Evolutionary conservation across 1,140 invertebrate genomes (phyloP).

Genomic region (Drosophila bipectinata): DNA sequence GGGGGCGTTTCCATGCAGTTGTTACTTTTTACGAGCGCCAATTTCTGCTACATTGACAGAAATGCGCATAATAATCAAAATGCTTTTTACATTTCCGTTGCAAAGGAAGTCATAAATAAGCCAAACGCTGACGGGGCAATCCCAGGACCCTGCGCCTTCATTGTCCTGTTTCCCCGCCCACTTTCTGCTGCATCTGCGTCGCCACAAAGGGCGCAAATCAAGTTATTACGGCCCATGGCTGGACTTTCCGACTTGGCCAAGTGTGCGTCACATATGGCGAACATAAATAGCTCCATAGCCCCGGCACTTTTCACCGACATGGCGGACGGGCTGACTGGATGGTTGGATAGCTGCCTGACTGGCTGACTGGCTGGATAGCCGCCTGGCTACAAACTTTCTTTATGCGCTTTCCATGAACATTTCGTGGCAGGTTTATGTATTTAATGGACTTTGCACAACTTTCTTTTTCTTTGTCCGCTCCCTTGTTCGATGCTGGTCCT

Average conservation of each 20-base stretch:
- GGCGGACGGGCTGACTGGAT: constrained; percentile 4
- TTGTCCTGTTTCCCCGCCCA: constrained; percentile 41
- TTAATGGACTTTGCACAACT: constrained; percentile 80
- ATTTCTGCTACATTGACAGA: constrained; percentile 77
- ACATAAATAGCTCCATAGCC: constrained; percentile 69
- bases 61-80: constrained; percentile 66
- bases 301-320: constrained; percentile 58
- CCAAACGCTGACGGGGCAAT: constrained; percentile 69
- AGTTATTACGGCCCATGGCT: constrained; percentile 70
- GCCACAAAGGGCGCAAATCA: constrained; percentile 71
- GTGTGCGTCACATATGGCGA: constrained; percentile 71
- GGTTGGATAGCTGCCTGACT: constrained; percentile 13
- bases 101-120: constrained; percentile 81
- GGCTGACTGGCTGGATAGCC: constrained; percentile 4
- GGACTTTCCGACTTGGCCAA: constrained; percentile 25
- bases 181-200: constrained; percentile 71
- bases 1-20: constrained; percentile 57
- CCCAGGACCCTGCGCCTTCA: constrained; percentile 49
- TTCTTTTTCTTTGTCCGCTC: constrained; percentile 37
- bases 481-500: constrained; percentile 3
- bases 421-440: constrained; percentile 82
- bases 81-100: constrained; percentile 58
- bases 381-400: constrained; percentile 71
- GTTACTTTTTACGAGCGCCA: constrained; percentile 73
- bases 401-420: constrained; percentile 82